phyloP scores from a whole-genome alignment of 2,888 invertebrate genomes.

The Drosophila nr. perissopoda region DNA sequence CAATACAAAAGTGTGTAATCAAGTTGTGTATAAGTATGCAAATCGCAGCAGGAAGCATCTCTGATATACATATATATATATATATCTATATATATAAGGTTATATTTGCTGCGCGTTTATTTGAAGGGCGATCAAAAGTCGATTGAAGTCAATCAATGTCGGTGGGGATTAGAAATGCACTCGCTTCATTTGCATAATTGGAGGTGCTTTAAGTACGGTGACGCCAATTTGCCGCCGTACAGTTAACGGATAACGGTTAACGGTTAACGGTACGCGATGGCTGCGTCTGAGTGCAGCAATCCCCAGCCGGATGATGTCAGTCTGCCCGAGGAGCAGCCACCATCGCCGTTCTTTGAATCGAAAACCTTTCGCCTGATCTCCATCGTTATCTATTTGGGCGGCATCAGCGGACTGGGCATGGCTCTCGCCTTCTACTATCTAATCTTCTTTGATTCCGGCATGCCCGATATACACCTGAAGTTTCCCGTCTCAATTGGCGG shows the following conservation, averaged over 20 bases:
- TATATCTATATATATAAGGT: not conserved
- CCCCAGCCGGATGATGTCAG: conserved; percentile 47
- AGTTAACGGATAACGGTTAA: not conserved
- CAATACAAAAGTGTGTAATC: not conserved
- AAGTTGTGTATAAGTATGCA: not conserved
- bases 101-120: not conserved
- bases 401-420: conserved; percentile 83
- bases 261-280: conserved; percentile 18
- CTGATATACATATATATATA: too few species aligned
- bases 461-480: conserved; percentile 83
- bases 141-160: conserved; percentile 45
- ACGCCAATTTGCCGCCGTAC: not conserved
- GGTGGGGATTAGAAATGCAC: conserved; percentile 30
- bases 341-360: conserved; percentile 73
- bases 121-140: not conserved
- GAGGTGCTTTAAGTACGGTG: conserved; percentile 26
- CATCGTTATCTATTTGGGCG: conserved; percentile 79
- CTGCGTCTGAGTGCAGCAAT: conserved; percentile 4
- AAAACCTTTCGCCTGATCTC: conserved; percentile 81
- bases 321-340: conserved; percentile 62
- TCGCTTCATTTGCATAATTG: conserved; percentile 60
- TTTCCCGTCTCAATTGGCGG: conserved; percentile 82
- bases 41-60: too few species aligned
- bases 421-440: conserved; percentile 81
- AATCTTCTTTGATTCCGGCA: conserved; percentile 83